phyloP scores from a whole-genome alignment of 2,113 vertebrate genomes.

The Melospiza georgiana region DNA sequence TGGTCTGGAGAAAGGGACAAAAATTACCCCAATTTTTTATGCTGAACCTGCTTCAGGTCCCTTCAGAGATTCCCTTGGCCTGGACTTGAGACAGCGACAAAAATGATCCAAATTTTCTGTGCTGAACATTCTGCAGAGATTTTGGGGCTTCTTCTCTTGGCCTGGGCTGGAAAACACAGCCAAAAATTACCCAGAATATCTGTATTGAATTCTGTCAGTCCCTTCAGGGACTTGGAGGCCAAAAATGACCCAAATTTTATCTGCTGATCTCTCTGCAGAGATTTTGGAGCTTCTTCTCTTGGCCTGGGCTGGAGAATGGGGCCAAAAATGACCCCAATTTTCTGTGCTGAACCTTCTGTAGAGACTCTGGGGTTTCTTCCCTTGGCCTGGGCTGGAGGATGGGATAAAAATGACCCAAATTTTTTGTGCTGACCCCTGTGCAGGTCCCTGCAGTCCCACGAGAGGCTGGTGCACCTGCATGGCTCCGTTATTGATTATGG shows the following conservation, averaged over 20 bases:
- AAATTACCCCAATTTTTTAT: not conserved
- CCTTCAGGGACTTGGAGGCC: too few species aligned
- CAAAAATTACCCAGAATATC: too few species aligned
- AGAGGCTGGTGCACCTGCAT: slow-evolving; percentile 92
- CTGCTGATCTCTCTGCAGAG: not conserved
- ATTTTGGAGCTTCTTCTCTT: not conserved
- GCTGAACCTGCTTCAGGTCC: not conserved
- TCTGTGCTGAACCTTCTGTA: not conserved
- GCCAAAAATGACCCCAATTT: not conserved
- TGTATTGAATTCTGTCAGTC: not conserved
- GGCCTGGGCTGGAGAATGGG: too few species aligned
- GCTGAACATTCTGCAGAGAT: too few species aligned
- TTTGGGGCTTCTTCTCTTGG: too few species aligned
- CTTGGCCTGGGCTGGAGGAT: not conserved
- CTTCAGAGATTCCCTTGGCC: not conserved
- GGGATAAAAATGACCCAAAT: accelerated
- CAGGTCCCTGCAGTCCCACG: slow-evolving; percentile 92
- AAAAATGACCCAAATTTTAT: not conserved
- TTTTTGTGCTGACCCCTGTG: not conserved
- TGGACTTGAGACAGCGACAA: not conserved
- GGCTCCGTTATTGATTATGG: slow-evolving; percentile 96
- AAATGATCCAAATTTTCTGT: not conserved
- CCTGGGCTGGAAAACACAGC: too few species aligned
- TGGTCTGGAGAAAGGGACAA: too few species aligned
- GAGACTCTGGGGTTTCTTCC: not conserved